Evolutionary conservation across 2,888 invertebrate genomes (phyloP), one percentile per base, ranked within the genome.

Genomic region (Gryllus longicercus): DNA sequence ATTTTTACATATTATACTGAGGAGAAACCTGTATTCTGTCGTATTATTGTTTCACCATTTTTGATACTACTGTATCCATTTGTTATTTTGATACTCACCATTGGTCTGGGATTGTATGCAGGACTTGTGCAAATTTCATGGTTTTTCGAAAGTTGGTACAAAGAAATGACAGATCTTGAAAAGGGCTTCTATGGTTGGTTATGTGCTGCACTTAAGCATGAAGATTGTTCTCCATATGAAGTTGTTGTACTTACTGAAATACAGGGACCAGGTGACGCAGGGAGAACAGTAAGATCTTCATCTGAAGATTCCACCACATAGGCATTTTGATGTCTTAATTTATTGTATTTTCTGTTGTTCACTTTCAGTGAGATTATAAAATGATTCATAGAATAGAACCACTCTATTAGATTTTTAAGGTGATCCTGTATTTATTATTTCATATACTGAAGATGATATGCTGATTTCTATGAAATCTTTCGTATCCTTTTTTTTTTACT

Each of bases 151-250:
- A 91, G 90, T 83, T 94, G 94, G 94, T 89, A 90, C 85, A 91
- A 91, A 84, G 93, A 93, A 87, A 90, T 93, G 3, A 90, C 90
- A 81, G 94, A 94, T 86, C 91, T 92, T 85, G 94, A 94, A 84
- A 94, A 94, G 86, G 94, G 94, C 0, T 94, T 94, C 87, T 94
- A 92, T 83, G 94, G 94, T 11, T 94, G 93, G 93, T 87, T 94
- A 23, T 94, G 94, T 85, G 90, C 91, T 81, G 88, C 89, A 75
- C 84, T 94, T 63, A 90, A 90, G 81, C 87, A 94, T 83, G 91
- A 93, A 21, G 92, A 93, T 84, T 94, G 94, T 85, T 91, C 93
- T 83, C 94, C 94, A 0, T 94, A 94, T 86, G 93, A 94, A 85
- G 91, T 92, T 80, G 91, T 93, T 2, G 88, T 92, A 77, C 85